Conservation (phyloP, 2,888 invertebrate species). For the Leptinotarsa rubiginosa region DNA sequence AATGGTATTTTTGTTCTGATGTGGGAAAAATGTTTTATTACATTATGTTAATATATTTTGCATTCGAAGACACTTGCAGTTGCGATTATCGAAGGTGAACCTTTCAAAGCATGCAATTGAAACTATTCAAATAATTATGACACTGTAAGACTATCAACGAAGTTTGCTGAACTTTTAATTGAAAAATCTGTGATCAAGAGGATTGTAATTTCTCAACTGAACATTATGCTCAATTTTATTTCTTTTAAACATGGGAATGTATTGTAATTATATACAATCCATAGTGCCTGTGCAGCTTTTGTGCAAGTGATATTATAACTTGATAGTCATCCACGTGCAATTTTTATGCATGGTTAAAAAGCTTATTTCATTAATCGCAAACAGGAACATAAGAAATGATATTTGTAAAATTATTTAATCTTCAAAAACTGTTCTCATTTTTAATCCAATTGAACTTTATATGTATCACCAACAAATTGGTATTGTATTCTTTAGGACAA, state of each 20-base stretch:
- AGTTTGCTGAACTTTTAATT: neutral
- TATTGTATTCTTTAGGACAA: neutral
- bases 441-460: neutral
- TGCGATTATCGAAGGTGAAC: too few species aligned
- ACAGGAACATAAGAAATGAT: conserved; percentile 4
- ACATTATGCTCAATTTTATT: conserved; percentile 42
- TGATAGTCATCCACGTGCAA: conserved; percentile 61
- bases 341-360: conserved; percentile 42
- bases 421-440: neutral
- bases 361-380: conserved; percentile 20
- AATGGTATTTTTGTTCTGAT: too few species aligned
- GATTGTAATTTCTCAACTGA: conserved; percentile 23
- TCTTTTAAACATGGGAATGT: conserved; percentile 46
- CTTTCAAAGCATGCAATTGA: too few species aligned
- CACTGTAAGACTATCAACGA: too few species aligned
- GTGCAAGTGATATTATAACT: conserved; percentile 51
- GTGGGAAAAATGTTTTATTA: too few species aligned
- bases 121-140: too few species aligned
- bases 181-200: neutral
- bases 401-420: neutral
- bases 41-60: too few species aligned
- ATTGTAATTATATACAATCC: conserved; percentile 59
- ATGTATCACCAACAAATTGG: neutral
- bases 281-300: conserved; percentile 61
- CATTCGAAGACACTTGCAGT: too few species aligned